Base-by-base conservation (phyloP, 1,140 invertebrate species). In the Bombus pascuorum region DNA sequence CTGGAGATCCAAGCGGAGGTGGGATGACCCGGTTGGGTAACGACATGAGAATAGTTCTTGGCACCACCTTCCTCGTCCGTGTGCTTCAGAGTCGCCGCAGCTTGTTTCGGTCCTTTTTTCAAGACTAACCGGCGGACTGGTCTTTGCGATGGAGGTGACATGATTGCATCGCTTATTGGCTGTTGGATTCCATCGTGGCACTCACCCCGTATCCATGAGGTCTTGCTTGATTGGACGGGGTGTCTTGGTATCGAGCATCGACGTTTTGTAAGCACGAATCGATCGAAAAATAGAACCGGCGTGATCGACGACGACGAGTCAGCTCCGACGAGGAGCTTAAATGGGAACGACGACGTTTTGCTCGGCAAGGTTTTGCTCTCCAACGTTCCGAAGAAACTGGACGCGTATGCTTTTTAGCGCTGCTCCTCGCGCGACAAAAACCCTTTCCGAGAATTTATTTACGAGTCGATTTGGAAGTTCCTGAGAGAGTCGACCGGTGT, bases 41-140 rank as follows among this genome's bases (percentile, higher is more conserved):
- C 87, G 83, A 87, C 89, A 85, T 82, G 90, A 87, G 89, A 91
- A 90, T 83, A 87, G 79, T 66, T 70, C 47, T 53, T 53, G 47
- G 47, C 47, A 53, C 47, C 47, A 53, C 47, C 47, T 53, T 53
- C 47, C 47, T 53, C 47, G 47, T 53, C 18, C 47, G 47, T 53
- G 47, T 2, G 18, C 47, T 53, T 53, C 47, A 8, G 47, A 53
- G 47, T 53, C 47, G 47, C 47, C 47, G 47, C 18, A 22, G 47
- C 72, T 53, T 72, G 78, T 68, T 78, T 78, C 37, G 39, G 66
- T 78, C 42, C 83, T 68, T 86, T 65, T 42, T 76, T 57, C 53
- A 70, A 57, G 34, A 42, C 32, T 18, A 66, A 53, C 37, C 37
- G 39, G 22, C 2, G 32, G 59, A 65, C 77, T 74, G 76, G 70